These are phyloP conservation scores for Terrapene triunguis DNA, from an alignment of 2,113 vertebrate species.

Conservation along the genomic window DNA sequence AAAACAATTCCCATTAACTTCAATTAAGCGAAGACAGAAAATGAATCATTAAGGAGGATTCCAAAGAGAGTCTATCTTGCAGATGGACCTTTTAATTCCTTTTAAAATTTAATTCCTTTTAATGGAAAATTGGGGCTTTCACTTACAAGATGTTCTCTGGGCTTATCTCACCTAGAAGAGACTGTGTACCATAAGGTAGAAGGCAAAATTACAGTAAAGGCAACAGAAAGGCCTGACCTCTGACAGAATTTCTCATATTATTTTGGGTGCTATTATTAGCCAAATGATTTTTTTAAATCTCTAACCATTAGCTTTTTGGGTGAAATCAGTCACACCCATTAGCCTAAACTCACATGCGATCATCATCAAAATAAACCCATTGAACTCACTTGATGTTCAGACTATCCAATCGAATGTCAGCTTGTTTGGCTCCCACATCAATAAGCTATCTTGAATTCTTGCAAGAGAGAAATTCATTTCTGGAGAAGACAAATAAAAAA, in stretches of 20 bases:
- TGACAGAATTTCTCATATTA: not conserved
- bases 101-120: not conserved
- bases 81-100: not conserved
- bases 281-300: not conserved
- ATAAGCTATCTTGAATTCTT: conserved; percentile 1
- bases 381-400: conserved; percentile 74
- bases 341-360: not conserved
- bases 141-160: not conserved
- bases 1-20: not conserved
- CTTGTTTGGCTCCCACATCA: not conserved
- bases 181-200: not conserved
- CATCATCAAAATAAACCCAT: not conserved
- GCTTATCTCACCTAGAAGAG: not conserved
- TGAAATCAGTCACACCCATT: not conserved
- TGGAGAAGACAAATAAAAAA: conserved; percentile 51
- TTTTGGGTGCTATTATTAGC: not conserved
- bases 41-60: not conserved
- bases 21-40: not conserved
- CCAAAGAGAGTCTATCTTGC: not conserved
- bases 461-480: conserved; percentile 67
- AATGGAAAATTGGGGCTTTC: not conserved
- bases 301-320: not conserved
- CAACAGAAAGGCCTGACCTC: not conserved
- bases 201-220: not conserved
- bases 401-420: not conserved